phyloP scores from a whole-genome alignment of 2,888 invertebrate genomes.

The Axea sp. region DNA sequence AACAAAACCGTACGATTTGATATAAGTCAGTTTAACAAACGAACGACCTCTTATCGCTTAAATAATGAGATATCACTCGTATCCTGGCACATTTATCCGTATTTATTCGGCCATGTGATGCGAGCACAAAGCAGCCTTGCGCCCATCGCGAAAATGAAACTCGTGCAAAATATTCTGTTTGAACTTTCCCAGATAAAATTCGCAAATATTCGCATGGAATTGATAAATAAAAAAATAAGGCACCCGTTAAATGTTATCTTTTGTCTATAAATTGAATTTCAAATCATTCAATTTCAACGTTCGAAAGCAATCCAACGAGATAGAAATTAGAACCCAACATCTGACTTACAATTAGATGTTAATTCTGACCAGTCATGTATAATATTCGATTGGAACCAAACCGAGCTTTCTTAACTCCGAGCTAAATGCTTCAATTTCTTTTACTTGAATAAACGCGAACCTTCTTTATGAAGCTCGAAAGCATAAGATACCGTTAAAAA shows the following conservation, averaged over 20 bases:
- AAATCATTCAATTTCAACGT: too few species aligned
- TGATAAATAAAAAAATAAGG: conserved; percentile 26
- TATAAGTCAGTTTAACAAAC: too few species aligned
- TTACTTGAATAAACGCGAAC: conserved; percentile 44
- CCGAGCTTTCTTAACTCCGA: conserved; percentile 49
- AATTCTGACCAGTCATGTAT: conserved; percentile 50
- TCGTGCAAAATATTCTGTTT: conserved; percentile 45
- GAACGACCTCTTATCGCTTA: conserved; percentile 32
- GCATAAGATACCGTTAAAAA: too few species aligned
- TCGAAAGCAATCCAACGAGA: too few species aligned
- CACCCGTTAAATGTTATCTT: neutral
- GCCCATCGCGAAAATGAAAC: conserved; percentile 38
- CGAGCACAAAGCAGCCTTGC: conserved; percentile 37
- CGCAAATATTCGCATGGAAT: conserved; percentile 7
- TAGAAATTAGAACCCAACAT: conserved; percentile 32
- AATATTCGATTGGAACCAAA: conserved; percentile 55
- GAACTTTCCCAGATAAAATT: conserved; percentile 30
- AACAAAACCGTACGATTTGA: too few species aligned
- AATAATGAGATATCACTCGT: conserved; percentile 49
- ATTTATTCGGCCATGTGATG: conserved; percentile 37
- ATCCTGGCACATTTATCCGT: conserved; percentile 14
- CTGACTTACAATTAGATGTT: conserved; percentile 53
- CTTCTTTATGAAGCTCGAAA: too few species aligned
- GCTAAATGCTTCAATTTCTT: conserved; percentile 52
- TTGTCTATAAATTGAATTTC: neutral